Evolutionary conservation across 2,113 vertebrate genomes (phyloP).

Genomic region (Murina feae): DNA sequence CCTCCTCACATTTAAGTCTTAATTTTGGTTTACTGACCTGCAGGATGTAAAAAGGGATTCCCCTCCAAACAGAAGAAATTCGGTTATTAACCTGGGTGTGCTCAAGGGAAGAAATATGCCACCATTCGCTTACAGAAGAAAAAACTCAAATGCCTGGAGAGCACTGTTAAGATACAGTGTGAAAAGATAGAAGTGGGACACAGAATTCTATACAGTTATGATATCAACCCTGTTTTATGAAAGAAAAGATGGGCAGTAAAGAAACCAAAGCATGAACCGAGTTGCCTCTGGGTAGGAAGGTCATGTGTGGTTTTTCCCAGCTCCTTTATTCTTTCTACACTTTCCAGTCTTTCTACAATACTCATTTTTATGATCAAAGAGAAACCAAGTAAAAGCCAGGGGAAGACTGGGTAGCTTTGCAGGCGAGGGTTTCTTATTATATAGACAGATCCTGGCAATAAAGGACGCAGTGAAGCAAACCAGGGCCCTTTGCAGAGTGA

Average conservation of each 20-base stretch:
- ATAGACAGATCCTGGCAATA: constrained; percentile 5
- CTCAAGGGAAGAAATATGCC: not conserved
- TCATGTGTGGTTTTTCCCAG: not conserved
- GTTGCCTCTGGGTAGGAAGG: not conserved
- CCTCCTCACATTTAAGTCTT: not conserved
- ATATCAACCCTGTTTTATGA: not conserved
- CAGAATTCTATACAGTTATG: not conserved
- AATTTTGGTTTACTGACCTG: not conserved
- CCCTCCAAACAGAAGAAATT: not conserved
- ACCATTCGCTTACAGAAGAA: not conserved
- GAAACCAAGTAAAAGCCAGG: constrained; percentile 17
- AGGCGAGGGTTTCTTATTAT: constrained; percentile 4
- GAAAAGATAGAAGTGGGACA: not conserved
- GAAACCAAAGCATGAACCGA: not conserved
- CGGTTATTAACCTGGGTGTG: not conserved
- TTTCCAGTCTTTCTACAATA: not conserved
- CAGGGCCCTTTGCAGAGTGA: not conserved
- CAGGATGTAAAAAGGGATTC: not conserved
- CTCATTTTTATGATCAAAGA: constrained; percentile 29
- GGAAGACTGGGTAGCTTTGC: not conserved
- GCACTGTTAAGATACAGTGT: not conserved
- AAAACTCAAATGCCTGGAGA: not conserved
- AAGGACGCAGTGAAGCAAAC: not conserved
- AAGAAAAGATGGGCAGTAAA: not conserved
- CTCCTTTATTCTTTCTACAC: not conserved